Evolutionary conservation across 1,140 invertebrate species (phyloP).

Genomic region (Ganaspis sp.): DNA sequence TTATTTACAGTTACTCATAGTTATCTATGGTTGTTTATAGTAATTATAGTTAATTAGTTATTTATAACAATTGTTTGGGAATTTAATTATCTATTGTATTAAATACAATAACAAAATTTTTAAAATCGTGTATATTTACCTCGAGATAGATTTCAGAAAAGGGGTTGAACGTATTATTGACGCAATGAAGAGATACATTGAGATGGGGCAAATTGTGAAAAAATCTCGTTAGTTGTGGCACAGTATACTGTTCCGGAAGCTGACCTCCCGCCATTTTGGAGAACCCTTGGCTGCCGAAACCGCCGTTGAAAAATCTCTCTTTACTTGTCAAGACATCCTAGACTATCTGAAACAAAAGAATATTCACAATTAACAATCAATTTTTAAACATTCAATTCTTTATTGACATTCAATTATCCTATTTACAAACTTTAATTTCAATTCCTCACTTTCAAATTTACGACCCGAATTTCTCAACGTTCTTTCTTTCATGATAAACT

Average conservation of each 20-base stretch:
- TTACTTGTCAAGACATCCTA: conserved; percentile 77
- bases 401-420: not conserved
- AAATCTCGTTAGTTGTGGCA: conserved; percentile 88
- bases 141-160: conserved; percentile 92
- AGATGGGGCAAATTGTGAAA: conserved; percentile 91
- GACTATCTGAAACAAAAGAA: conserved; percentile 62
- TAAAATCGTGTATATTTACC: conserved; percentile 76
- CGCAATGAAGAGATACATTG: conserved; percentile 90
- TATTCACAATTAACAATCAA: not conserved
- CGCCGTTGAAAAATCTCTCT: conserved; percentile 60
- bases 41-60: no score
- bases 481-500: no score
- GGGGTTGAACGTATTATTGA: conserved; percentile 94
- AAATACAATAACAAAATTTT: no score
- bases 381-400: not conserved
- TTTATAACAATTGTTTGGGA: no score
- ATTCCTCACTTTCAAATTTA: no score
- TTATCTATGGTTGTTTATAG: no score
- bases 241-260: conserved; percentile 84
- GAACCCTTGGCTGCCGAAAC: conserved; percentile 70
- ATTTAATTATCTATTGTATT: not conserved
- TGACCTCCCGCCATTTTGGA: conserved; percentile 76
- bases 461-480: no score
- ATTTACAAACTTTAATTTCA: no score
- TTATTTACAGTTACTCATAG: no score